phyloP scores from a whole-genome alignment of 2,113 vertebrate species.

The Probosciger aterrimus region DNA sequence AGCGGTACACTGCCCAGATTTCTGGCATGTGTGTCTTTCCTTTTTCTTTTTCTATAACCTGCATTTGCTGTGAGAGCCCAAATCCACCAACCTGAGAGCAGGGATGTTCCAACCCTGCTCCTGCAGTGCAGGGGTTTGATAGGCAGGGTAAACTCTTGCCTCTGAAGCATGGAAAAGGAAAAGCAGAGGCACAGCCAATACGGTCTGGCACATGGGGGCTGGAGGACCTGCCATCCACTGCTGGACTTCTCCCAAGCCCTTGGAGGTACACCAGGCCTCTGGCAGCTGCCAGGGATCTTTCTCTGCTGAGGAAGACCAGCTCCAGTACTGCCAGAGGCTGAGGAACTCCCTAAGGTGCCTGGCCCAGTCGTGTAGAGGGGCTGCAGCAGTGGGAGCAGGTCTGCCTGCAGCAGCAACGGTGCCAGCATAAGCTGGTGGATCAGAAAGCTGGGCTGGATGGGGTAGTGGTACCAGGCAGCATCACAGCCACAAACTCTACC shows the following conservation, averaged over 20 bases:
- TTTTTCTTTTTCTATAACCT: not conserved
- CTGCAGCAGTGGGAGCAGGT: not conserved
- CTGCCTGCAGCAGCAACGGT: not conserved
- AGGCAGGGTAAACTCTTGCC: not conserved
- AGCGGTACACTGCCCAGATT: not conserved
- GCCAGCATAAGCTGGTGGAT: not conserved
- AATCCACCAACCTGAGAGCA: not conserved
- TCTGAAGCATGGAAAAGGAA: not conserved
- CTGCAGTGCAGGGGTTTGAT: not conserved
- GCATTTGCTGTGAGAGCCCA: not conserved
- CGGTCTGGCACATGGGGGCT: not conserved
- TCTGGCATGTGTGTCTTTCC: not conserved
- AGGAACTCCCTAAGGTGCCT: not conserved
- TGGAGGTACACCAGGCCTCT: not conserved
- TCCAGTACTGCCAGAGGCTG: not conserved
- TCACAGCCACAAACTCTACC: not conserved
- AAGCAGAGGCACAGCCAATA: not conserved
- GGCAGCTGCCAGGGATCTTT: not conserved
- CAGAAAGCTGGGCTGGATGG: not conserved
- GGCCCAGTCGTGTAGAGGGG: not conserved
- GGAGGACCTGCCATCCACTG: not conserved
- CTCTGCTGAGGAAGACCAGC: not conserved
- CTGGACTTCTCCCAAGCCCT: not conserved
- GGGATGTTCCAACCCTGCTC: fast-evolving
- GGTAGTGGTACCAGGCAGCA: not conserved